These are phyloP conservation scores for Cheirogaleus medius DNA, from an alignment of 2,113 vertebrate genomes.

Conservation along the genomic window DNA sequence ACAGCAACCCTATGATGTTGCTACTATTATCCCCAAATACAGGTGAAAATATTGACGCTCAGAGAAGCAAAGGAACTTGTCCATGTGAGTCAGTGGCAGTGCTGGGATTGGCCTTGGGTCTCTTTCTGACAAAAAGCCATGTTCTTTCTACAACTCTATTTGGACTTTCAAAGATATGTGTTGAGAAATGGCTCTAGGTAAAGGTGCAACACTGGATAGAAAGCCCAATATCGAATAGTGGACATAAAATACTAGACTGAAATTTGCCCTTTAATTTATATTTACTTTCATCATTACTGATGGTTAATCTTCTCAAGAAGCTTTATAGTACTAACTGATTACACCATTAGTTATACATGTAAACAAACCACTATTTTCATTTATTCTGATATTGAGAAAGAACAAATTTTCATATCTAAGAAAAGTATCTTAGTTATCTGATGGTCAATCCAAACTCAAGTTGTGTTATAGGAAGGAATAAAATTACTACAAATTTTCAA, in stretches of 20 bases:
- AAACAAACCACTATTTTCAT: background rate
- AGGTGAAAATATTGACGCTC: background rate
- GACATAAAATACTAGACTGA: background rate
- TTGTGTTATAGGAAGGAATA: background rate
- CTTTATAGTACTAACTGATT: background rate
- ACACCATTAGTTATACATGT: background rate
- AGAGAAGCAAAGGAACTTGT: background rate
- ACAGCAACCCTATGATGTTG: background rate
- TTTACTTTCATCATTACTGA: slow-evolving; percentile 3
- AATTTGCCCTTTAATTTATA: background rate
- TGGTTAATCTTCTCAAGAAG: background rate
- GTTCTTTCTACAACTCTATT: background rate
- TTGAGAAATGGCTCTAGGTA: background rate
- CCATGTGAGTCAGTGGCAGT: background rate
- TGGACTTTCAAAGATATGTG: background rate
- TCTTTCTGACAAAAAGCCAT: background rate
- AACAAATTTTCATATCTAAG: background rate
- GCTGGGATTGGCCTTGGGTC: background rate
- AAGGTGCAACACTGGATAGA: background rate
- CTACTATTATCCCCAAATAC: background rate
- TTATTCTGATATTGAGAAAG: background rate
- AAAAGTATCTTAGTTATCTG: background rate
- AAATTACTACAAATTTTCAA: background rate
- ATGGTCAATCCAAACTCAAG: slow-evolving; percentile 6
- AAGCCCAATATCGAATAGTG: background rate